These are phyloP conservation scores for Xylocopa sonorina DNA, from an alignment of 1,140 invertebrate species.

Conservation along the genomic window DNA sequence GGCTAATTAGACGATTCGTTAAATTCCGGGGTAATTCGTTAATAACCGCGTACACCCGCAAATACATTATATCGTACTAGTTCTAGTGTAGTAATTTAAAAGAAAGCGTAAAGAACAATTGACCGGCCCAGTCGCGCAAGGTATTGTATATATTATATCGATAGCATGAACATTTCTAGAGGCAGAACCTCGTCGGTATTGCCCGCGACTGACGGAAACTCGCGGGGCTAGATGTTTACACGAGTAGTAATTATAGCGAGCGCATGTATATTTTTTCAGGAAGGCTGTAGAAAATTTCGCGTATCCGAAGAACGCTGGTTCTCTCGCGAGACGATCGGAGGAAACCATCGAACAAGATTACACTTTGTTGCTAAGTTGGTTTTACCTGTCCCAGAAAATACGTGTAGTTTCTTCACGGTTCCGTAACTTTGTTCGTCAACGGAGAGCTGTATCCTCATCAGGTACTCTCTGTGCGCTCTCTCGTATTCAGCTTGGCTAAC, in stretches of 20 bases:
- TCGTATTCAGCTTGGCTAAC: slow-evolving; percentile 81
- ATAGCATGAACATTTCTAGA: too few relatives aligned
- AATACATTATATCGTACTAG: too few relatives aligned
- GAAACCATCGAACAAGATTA: slow-evolving; percentile 47
- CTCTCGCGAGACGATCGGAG: slow-evolving; percentile 13
- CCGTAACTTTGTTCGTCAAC: slow-evolving; percentile 64
- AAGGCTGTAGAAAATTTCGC: slow-evolving; percentile 15
- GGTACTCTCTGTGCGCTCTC: slow-evolving; percentile 81
- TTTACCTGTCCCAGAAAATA: slow-evolving; percentile 78
- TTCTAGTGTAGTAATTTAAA: too few relatives aligned
- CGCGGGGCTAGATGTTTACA: slow-evolving; percentile 31
- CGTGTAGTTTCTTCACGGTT: slow-evolving; percentile 75
- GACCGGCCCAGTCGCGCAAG: too few relatives aligned
- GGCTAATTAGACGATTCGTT: slow-evolving; percentile 33
- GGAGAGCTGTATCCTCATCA: slow-evolving; percentile 75
- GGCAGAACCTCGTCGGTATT: slow-evolving; percentile 11
- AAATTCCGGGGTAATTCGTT: slow-evolving; percentile 37
- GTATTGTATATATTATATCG: too few relatives aligned
- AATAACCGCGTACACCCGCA: slow-evolving; percentile 12
- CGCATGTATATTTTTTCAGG: slow-evolving; percentile 46
- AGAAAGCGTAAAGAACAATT: too few relatives aligned
- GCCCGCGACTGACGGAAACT: slow-evolving; percentile 24
- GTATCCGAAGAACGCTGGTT: slow-evolving; percentile 56
- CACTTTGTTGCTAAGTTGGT: not conserved
- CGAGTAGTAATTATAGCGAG: slow-evolving; percentile 45